Evolutionary conservation across 2,113 vertebrate species (phyloP).

Genomic region (Dolichotis patagonum): DNA sequence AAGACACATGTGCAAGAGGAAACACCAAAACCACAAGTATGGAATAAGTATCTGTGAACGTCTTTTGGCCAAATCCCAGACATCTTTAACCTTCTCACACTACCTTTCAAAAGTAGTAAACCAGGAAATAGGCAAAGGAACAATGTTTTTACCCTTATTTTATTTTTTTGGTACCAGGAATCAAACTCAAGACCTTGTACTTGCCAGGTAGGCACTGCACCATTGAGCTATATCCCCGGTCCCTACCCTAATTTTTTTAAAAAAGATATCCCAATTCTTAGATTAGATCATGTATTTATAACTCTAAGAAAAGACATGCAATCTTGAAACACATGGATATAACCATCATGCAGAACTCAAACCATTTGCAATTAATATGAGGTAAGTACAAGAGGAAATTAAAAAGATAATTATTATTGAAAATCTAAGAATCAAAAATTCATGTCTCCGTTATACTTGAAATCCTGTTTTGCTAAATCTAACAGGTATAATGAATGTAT

Average conservation of each 20-base stretch:
- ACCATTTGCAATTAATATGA: slow-evolving; percentile 15
- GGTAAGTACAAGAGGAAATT: background rate
- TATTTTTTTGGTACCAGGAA: too few species aligned
- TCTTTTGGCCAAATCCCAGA: slow-evolving; percentile 49
- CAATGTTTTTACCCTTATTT: background rate
- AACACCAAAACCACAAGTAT: slow-evolving; percentile 19
- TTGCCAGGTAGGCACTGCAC: too few species aligned
- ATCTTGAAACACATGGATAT: background rate
- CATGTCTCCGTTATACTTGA: slow-evolving; percentile 14
- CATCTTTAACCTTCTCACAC: slow-evolving; percentile 40
- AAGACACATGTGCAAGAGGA: slow-evolving; percentile 43
- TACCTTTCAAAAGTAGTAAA: slow-evolving; percentile 25
- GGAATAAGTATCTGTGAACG: slow-evolving; percentile 23
- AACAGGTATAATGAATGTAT: slow-evolving; percentile 25
- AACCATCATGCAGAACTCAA: slow-evolving; percentile 38
- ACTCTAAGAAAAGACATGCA: background rate
- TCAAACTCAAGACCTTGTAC: too few species aligned
- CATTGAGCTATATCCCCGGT: too few species aligned
- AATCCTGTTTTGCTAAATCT: background rate
- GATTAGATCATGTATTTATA: background rate
- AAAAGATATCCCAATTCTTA: slow-evolving; percentile 21
- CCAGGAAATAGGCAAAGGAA: background rate
- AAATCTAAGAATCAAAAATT: slow-evolving; percentile 23
- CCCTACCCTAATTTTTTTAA: background rate
- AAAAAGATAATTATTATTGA: background rate